Evolutionary conservation across 1,140 invertebrate genomes (phyloP).

Genomic region (Drosophila repleta): DNA sequence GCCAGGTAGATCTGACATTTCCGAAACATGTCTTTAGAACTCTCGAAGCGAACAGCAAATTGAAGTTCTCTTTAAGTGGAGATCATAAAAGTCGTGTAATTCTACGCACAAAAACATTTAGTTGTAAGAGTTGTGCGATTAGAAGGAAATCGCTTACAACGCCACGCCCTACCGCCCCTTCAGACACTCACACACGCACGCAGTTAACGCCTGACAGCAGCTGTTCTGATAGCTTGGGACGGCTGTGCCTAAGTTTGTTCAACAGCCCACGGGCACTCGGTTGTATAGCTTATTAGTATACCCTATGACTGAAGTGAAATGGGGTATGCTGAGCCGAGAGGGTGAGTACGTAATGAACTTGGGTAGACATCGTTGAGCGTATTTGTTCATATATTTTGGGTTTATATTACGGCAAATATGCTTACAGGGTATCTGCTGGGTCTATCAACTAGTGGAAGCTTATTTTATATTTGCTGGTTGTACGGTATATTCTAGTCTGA

Average conservation of each 20-base stretch:
- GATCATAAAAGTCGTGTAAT: conserved; percentile 54
- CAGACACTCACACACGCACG: background rate
- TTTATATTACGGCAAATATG: too few species aligned
- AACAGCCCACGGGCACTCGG: conserved; percentile 3
- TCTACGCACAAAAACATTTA: conserved; percentile 48
- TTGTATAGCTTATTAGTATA: background rate
- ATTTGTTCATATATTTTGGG: too few species aligned
- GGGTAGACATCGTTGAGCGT: too few species aligned
- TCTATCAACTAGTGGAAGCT: too few species aligned
- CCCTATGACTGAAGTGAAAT: background rate
- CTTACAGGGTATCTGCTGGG: too few species aligned
- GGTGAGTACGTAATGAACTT: too few species aligned
- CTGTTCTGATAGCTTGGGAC: background rate
- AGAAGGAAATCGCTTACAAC: conserved; percentile 70
- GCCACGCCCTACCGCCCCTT: background rate
- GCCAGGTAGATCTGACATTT: conserved; percentile 40
- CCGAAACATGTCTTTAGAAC: conserved; percentile 44
- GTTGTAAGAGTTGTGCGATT: conserved; percentile 70
- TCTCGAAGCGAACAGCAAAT: background rate
- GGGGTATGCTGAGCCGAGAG: background rate
- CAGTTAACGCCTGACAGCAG: background rate
- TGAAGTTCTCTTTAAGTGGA: conserved; percentile 48
- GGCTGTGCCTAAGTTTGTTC: background rate
- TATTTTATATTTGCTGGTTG: too few species aligned
- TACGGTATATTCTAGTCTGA: too few species aligned